Base-by-base conservation (phyloP, 2,797 vertebrate genomes). In the Poeciliopsis paucimaculata region DNA sequence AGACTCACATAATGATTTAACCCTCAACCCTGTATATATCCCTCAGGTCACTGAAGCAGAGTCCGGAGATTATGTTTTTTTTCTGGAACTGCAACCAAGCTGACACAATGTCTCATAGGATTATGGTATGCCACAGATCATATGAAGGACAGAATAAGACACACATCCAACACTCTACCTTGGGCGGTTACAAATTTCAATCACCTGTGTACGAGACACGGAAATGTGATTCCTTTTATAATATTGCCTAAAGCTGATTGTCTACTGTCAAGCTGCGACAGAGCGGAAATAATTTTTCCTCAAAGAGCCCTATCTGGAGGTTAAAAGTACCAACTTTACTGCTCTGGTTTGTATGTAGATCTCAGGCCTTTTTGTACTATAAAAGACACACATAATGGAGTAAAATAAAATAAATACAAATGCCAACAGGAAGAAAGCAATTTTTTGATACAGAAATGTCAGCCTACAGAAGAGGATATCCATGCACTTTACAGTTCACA, bases 201-300 rank as follows among this genome's bases (percentile, higher is more conserved):
- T 93, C 89, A 92, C 87, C 82, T 86, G 78, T 88, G 86, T 81
- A 87, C 68, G 57, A 83, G 85, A 88, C 81, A 83, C 78, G 87
- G 84, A 91, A 87, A 89, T 91, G 84, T 90, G 88, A 89, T 88
- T 85, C 82, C 82, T 87, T 64, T 82, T 80, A 82, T 87, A 78
- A 78, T 43, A 47, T 60, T 77, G 82, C 86, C 85, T 79, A 77
- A 75, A 83, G 86, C 80, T 79, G 57, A 71, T 26, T 80, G 75
- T 82, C 70, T 66, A 79, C 82, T 84, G 66, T 74, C 47, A 86
- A 82, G 78, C 72, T 76, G 36, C 77, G 62, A 31, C 53, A 68
- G 55, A 84, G 26, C 81, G 78, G 84, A 83, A 68, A 43, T 2
- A 15, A 77, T 72, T 68, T 68, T 15, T 85, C 74, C 79, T 55